A percentile compares a stretch with the other conserved stretches of the same genome.
These are phyloP conservation scores for Sebastiscus albofasciatus DNA, from an alignment of 2,797 vertebrate species.

Conservation along the genomic window DNA sequence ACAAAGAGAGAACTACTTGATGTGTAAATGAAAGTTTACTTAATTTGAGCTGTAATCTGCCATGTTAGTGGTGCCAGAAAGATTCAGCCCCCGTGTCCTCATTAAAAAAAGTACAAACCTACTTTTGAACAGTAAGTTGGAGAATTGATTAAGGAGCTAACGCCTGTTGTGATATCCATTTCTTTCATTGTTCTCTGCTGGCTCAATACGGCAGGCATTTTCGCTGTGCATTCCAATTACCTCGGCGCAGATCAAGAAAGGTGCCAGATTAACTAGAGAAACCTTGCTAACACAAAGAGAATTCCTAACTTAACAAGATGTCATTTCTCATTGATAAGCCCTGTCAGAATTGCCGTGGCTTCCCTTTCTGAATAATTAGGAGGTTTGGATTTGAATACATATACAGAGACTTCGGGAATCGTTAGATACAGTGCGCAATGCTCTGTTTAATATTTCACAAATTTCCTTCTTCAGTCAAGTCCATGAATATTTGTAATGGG, in stretches of 20 bases:
- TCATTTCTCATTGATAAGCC: conserved; percentile 83
- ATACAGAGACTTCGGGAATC: conserved; percentile 75
- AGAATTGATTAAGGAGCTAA: conserved; percentile 81
- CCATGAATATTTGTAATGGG: conserved; percentile 73
- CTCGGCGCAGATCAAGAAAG: conserved; percentile 82
- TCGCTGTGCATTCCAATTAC: conserved; percentile 81
- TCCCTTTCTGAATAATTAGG: conserved; percentile 81
- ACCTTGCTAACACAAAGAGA: conserved; percentile 85
- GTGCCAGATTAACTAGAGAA: conserved; percentile 83
- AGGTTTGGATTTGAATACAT: conserved; percentile 78
- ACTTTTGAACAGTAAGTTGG: conserved; percentile 79
- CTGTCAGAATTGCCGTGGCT: conserved; percentile 68
- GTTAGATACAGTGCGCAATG: conserved; percentile 70
- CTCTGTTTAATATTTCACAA: conserved; percentile 80
- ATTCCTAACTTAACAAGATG: conserved; percentile 86
- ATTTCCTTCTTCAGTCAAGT: conserved; percentile 56
- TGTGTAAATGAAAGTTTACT: conserved; percentile 73
- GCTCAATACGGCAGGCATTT: conserved; percentile 73
- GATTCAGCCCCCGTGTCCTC: conserved; percentile 68
- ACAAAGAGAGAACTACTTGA: conserved; percentile 60
- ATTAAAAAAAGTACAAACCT: conserved; percentile 81
- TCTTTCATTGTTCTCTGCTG: conserved; percentile 82
- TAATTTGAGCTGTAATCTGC: conserved; percentile 79
- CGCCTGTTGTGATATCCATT: conserved; percentile 78
- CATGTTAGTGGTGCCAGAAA: conserved; percentile 58